Evolutionary conservation across 1,140 invertebrate species (phyloP).

Genomic region (Drosophila truncata): DNA sequence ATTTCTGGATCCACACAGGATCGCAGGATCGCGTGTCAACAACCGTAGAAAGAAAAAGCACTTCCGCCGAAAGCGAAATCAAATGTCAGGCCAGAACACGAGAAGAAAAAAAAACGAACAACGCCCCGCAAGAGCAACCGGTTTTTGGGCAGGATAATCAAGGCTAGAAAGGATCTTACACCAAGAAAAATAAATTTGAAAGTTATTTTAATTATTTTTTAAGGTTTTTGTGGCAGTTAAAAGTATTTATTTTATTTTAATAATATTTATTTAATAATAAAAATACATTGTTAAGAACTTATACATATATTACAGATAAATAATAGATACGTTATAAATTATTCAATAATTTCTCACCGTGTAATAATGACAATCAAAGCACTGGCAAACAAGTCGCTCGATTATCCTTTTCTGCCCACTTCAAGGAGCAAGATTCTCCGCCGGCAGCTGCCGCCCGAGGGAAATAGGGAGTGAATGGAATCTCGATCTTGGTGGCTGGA

Average conservation of each 20-base stretch:
- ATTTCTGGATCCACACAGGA: slow-evolving; percentile 47
- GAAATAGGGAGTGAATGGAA: slow-evolving; percentile 42
- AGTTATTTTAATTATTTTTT: not conserved
- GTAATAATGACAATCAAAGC: slow-evolving; percentile 35
- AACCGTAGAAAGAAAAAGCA: slow-evolving; percentile 80
- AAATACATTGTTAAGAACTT: too few relatives aligned
- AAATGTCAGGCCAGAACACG: slow-evolving; percentile 65
- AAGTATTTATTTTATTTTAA: not conserved
- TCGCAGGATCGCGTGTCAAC: slow-evolving; percentile 78
- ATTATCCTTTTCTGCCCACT: slow-evolving; percentile 75
- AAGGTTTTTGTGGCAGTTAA: not conserved
- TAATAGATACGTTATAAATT: too few relatives aligned
- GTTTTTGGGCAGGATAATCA: slow-evolving; percentile 50
- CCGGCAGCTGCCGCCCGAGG: slow-evolving; percentile 52
- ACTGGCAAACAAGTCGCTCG: slow-evolving; percentile 68
- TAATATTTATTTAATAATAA: too few relatives aligned
- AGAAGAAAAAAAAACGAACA: slow-evolving; percentile 35
- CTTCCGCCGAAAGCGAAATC: slow-evolving; percentile 82
- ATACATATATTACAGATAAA: too few relatives aligned
- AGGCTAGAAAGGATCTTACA: slow-evolving; percentile 31
- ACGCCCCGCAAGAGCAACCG: slow-evolving; percentile 59
- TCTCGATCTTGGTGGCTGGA: slow-evolving; percentile 66
- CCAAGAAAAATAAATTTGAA: not conserved
- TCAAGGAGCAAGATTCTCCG: slow-evolving; percentile 52
- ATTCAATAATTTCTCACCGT: not conserved